A percentile compares a stretch with the other conserved stretches of the same genome.
Conservation (phyloP, 1,140 invertebrate species). For the Diachasma alloeum region DNA sequence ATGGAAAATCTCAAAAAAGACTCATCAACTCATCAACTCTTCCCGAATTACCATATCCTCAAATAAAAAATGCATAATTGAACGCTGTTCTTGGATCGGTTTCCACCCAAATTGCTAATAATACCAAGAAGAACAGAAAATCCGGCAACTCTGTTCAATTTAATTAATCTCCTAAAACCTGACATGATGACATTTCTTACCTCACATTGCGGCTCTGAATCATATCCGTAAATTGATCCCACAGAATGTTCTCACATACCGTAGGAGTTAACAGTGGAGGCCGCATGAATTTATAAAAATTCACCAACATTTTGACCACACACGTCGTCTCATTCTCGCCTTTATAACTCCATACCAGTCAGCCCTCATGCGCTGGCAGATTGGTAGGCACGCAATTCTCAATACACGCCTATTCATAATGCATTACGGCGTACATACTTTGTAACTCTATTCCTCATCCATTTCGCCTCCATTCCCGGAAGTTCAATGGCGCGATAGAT, state of each 20-base stretch:
- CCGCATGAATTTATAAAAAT: not conserved
- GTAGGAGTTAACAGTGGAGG: not conserved
- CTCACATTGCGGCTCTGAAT: not conserved
- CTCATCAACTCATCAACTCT: not conserved
- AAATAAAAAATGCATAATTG: not conserved
- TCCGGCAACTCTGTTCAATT: not conserved
- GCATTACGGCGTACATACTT: not conserved
- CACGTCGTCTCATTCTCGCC: not conserved
- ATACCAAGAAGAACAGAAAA: not conserved
- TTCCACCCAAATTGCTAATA: not conserved
- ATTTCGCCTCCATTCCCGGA: constrained; percentile 39
- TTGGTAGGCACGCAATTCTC: not conserved
- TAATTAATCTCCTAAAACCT: not conserved
- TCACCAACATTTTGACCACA: not conserved
- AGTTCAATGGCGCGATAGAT: constrained; percentile 42
- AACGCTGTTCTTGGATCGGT: not conserved
- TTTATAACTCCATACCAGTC: not conserved
- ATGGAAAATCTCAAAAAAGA: not conserved
- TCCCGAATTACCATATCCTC: not conserved
- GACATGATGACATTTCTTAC: not conserved
- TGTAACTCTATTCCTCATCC: not conserved
- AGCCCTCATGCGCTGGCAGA: not conserved
- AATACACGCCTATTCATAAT: constrained; percentile 6
- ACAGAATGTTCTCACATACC: not conserved
- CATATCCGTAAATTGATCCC: constrained; percentile 8